Base-by-base conservation (phyloP, 2,888 invertebrate species). In the Autographa pulchrina region DNA sequence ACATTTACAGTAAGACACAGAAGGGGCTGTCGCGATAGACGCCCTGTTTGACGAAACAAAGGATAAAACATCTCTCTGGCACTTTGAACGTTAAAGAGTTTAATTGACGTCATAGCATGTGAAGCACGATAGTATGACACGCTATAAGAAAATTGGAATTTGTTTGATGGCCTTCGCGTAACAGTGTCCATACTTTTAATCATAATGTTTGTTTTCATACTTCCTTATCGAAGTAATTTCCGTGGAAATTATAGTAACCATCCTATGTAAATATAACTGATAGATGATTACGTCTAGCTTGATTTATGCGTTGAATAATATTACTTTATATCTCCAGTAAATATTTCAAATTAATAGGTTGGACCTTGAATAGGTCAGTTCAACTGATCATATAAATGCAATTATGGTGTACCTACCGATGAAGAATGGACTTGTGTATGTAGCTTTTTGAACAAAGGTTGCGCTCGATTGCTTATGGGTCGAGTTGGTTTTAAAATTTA, bases 341-440 rank as follows among this genome's bases (percentile, higher is more conserved):
- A 62, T 78, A 69, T 67, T 69, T 80, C 58, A 82, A 71, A 74
- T 77, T 74, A 70, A 77, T 72, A 65, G 70, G 59, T 80, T 71
- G 77, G 72, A 25, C 80, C 81, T 81, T 81, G 83, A 38, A 69
- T 70, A 77, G 77, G 77, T 82, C 68, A 70, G 59, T 38, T 70
- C 14, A 4, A 31, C 60, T 70, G 61, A 70, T 65, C 25, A 62
- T 59, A 48, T 63, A 56, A 54, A 70, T 79, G 54, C 75, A 69
- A 52, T 74, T 48, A 59, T 16, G 16, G 35, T 61, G 64, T 74
- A 32, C 65, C 38, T 66, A 18, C 38, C 11, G 54, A 25, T 54
- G 25, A 60, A 65, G 65, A 65, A 54, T 43, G 35, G 64, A 75
- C 76, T 61, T 38, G 77, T 68, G 58, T 60, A 38, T 52, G 9